Evolutionary conservation across 2,797 vertebrate species (phyloP).

Genomic region (Oreortyx pictus): DNA sequence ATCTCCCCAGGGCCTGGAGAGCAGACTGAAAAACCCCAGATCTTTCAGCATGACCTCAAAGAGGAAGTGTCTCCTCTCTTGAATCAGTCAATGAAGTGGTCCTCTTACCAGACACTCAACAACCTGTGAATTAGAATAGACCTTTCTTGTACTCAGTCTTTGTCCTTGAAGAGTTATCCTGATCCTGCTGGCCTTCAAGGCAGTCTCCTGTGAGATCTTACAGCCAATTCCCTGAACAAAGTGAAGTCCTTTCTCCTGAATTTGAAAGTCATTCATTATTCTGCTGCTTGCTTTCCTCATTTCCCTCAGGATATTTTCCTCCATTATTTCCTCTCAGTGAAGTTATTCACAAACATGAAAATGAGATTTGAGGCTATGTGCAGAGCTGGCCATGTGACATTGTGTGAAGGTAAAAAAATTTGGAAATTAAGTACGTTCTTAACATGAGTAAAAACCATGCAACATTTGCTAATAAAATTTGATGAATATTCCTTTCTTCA

Average conservation of each 20-base stretch:
- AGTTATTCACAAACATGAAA: neutral
- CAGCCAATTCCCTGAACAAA: neutral
- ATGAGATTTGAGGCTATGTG: neutral
- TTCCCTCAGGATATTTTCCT: neutral
- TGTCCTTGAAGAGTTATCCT: neutral
- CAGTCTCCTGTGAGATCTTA: neutral
- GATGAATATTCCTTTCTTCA: neutral
- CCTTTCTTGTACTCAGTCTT: neutral
- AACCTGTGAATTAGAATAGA: neutral
- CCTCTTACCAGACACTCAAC: neutral
- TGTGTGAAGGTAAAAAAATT: neutral
- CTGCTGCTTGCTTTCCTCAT: neutral
- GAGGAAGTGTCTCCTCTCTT: too few relatives aligned
- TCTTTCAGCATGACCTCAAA: too few relatives aligned
- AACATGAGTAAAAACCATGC: neutral
- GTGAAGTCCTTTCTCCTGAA: neutral
- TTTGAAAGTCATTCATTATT: neutral
- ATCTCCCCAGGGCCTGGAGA: too few relatives aligned
- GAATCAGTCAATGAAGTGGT: neutral
- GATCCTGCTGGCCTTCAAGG: neutral
- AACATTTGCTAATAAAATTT: neutral
- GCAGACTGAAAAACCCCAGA: too few relatives aligned
- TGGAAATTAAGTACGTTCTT: neutral
- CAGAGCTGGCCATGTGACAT: neutral
- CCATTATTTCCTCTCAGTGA: neutral